Evolutionary conservation across 2,888 invertebrate genomes (phyloP).

Genomic region (Meiosimyza decipiens): DNA sequence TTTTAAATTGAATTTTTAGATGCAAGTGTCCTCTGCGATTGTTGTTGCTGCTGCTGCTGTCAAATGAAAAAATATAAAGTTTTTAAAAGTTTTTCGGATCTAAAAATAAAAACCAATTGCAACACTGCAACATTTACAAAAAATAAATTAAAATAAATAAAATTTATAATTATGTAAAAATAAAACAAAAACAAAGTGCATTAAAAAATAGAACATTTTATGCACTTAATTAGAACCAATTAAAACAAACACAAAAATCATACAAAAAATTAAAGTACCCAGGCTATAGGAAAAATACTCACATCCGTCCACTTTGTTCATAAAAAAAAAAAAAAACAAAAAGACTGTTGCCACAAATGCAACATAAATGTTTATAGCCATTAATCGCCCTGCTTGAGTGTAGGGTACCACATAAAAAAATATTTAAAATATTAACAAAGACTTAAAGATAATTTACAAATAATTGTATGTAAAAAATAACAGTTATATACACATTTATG

Average conservation of each 20-base stretch:
- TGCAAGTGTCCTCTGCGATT: too few species aligned
- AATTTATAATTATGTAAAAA: background rate
- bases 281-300: background rate
- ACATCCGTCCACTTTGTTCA: too few species aligned
- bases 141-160: constrained; percentile 15
- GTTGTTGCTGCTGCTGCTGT: too few species aligned
- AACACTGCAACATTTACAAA: constrained; percentile 2
- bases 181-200: background rate
- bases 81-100: background rate
- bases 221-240: background rate
- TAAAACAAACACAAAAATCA: background rate
- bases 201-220: background rate
- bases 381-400: too few species aligned
- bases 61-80: constrained; percentile 19
- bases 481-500: too few species aligned
- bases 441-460: background rate
- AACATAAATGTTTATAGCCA: too few species aligned
- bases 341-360: too few species aligned
- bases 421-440: background rate
- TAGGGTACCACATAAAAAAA: background rate
- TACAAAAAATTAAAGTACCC: background rate
- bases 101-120: background rate
- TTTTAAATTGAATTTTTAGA: too few species aligned
- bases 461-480: too few species aligned
- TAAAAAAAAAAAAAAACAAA: too few species aligned